Evolutionary conservation across 2,888 invertebrate species (phyloP).

Genomic region (Polydrusus cervinus): DNA sequence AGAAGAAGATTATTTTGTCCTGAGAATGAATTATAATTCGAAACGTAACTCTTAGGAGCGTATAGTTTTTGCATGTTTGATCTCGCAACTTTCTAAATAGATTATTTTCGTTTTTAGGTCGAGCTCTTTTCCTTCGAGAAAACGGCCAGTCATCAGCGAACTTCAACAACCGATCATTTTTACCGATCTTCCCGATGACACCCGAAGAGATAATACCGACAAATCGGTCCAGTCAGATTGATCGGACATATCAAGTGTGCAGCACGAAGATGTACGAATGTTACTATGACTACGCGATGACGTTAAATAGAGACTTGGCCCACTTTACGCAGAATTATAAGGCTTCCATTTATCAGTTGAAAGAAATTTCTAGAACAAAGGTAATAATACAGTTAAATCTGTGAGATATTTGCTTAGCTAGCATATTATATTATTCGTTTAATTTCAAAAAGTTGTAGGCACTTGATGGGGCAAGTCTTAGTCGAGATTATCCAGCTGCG

Average conservation of each 20-base stretch:
- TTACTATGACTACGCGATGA: conserved; percentile 90
- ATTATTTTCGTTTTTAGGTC: conserved; percentile 57
- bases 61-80: too few species aligned
- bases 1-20: too few species aligned
- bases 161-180: conserved; percentile 85
- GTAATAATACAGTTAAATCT: conserved; percentile 66
- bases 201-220: conserved; percentile 83
- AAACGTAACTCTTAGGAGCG: too few species aligned
- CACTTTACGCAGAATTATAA: conserved; percentile 90
- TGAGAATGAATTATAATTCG: too few species aligned
- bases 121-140: conserved; percentile 85
- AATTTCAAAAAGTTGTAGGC: too few species aligned
- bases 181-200: conserved; percentile 82
- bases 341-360: conserved; percentile 72
- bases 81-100: too few species aligned
- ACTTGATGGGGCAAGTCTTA: too few species aligned
- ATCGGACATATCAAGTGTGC: conserved; percentile 81
- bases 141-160: conserved; percentile 87
- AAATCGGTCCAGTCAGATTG: conserved; percentile 80
- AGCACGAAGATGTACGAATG: conserved; percentile 85
- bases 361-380: conserved; percentile 69
- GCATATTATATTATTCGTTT: too few species aligned
- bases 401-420: too few species aligned
- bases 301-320: conserved; percentile 88
- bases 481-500: too few species aligned